These are phyloP conservation scores for Muricea muricata DNA, from an alignment of 92 coral and sea anemone species.

Conservation along the genomic window DNA sequence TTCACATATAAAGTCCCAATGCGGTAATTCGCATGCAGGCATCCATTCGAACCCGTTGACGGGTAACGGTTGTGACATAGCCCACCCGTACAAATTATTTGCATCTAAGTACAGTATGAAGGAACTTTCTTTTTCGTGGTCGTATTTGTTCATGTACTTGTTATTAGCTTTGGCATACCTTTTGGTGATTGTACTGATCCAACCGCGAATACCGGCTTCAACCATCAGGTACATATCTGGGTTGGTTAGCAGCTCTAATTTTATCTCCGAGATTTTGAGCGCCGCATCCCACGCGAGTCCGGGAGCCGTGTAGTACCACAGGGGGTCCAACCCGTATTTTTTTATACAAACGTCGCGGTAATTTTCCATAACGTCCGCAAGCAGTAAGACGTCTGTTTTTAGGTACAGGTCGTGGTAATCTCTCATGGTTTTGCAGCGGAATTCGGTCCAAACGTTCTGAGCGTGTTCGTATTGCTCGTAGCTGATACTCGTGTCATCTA, in stretches of 20 bases:
- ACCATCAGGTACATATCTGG: neutral
- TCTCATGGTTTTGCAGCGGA: neutral
- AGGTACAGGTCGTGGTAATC: conserved; percentile 43
- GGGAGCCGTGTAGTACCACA: neutral
- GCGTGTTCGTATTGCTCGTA: conserved; percentile 23
- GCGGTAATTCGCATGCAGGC: neutral
- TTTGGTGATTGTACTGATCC: neutral
- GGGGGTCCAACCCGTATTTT: neutral
- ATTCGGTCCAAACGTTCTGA: neutral
- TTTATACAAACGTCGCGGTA: neutral
- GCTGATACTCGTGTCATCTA: neutral
- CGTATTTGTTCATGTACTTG: no score
- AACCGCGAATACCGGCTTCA: neutral
- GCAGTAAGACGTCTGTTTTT: conserved; percentile 4
- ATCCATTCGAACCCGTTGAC: neutral
- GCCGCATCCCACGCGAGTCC: conserved; percentile 33
- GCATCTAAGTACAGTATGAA: no score
- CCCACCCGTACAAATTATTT: no score
- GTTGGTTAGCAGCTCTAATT: neutral
- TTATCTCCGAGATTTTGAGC: neutral
- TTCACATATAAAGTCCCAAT: neutral
- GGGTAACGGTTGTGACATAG: neutral
- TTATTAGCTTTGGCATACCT: conserved; percentile 27
- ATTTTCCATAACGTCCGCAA: conserved; percentile 32
- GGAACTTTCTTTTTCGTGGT: no score